Evolutionary conservation across 2,113 vertebrate species (phyloP), one percentile per base, ranked within the genome.

Genomic region (Toxotes jaculatrix): DNA sequence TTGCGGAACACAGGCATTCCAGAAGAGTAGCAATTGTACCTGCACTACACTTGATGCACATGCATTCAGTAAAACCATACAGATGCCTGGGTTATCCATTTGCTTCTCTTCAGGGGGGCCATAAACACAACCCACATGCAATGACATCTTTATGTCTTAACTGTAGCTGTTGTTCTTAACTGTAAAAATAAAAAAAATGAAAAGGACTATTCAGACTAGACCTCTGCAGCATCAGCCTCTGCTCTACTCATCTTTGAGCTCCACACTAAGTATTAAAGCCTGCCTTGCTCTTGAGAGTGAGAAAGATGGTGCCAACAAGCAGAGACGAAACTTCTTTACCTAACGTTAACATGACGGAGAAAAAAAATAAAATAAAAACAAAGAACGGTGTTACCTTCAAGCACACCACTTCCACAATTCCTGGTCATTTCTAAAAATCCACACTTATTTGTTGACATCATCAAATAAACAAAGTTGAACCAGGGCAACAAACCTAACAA

Each of bases 21-120:
- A 27, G 43, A 80, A 57, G 17, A 67, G 43, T 14, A 67, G 47
- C 9, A 74, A 56, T 14, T 34, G 36, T 38, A 42, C 19, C 67
- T 59, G 60, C 43, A 64, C 10, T 70, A 40, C 17, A 53, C 60
- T 42, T 27, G 27, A 27, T 27, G 27, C 27, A 27, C 1, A 27
- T 27, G 14, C 47, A 21, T 59, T 53, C 56, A 66, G 5, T 43
- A 63, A 63, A 43, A 34, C n/a, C 17, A 11, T 27, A 31, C 11
- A 4, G 57, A n/a, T 42, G 10, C 53, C 23, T 36, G 4, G 2
- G 19, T 21, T 36, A 62, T 10, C 13, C 5, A 49, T 11, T 69
- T 51, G 19, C 32, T 74, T 7, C 13, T 74, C 10, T 38, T 32
- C 40, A 56, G 36, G 7, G 7, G 8, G 7, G 38, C 2, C 12